Evolutionary conservation across 1,140 invertebrate genomes (phyloP), one percentile per base, ranked within the genome.

Genomic region (Ephestia elutella): DNA sequence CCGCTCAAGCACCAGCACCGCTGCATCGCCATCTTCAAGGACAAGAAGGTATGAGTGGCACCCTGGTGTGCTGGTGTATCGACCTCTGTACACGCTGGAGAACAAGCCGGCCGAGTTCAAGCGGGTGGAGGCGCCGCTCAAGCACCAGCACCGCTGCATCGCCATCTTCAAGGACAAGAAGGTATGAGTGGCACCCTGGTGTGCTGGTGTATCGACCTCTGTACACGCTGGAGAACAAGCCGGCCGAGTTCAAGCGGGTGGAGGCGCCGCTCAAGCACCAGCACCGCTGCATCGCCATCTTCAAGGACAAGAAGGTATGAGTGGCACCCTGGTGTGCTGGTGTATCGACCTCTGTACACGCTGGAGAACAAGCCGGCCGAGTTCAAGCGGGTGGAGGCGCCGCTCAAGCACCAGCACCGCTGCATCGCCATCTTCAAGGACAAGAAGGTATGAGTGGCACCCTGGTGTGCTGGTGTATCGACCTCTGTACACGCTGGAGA

Each of bases 191-290:
- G n/a, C n/a, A n/a, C n/a, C 25, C 25, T 28, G n/a, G n/a, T n/a
- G n/a, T n/a, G n/a, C n/a, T n/a, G n/a, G n/a, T n/a, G n/a, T n/a
- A 92, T 99, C 21, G 95, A 98, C 62, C 93, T 99, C 25, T 5
- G 35, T 99, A 99, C 86, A 96, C 97, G 72, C 89, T 99, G 28
- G 98, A 99, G 82, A 94, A 95, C 53, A 95, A 95, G 78, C 98
- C 98, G 10, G 92, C 94, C 57, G 97, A 99, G 88, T 98, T 93
- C 81, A 99, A 98, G 83, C 92, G 95, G 38, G 92, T 99, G 38
- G 98, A 99, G 65, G 98, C 98, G 30, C 97, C 96, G 8, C 90
- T 99, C 1, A 99, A 99, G 82, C 98, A 96, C 90, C 97, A 97
- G 78, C 96, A 97, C 84, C 92, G 97, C 63, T 97, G 96, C 90